Evolutionary conservation across 2,888 invertebrate species (phyloP), one percentile per base, ranked within the genome.

Genomic region (Lysandra coridon): DNA sequence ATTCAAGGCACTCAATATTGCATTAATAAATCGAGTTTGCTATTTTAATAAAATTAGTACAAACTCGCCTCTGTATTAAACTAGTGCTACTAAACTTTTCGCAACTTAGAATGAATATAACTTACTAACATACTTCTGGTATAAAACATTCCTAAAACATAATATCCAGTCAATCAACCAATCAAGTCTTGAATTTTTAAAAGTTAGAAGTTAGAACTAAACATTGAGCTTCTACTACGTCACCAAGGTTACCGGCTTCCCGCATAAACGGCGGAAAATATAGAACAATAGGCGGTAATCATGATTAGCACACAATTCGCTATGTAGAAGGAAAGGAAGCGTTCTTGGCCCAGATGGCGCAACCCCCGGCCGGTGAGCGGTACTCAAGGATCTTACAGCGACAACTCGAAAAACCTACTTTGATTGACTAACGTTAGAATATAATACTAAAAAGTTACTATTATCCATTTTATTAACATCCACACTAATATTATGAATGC

Each of bases 341-440:
- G 90, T 89, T 85, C 92, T 92, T 92, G 92, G 91, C 92, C 92
- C 84, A 86, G 87, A 85, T 91, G 78, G 57, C 73, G 79, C 79
- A 79, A 79, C 85, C 85, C 84, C 83, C 57, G 17, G 57, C 81
- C 84, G 87, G 90, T 89, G 91, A 90, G 85, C 83, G 91, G 89
- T 69, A 49, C 78, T 69, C 84, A 83, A 84, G 82, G 83, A 82
- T 83, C 53, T 5, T 49, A 10, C 49, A 37, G 53, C 76, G 53
- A 76, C 44, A 69, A 75, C 53, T 53, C 57, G 33, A 76, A 76
- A 76, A 76, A 53, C 53, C 33, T 62, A 62, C 62, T 69, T 69
- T 69, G 69, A 69, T 69, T 69, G 69, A 69, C 69, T 69, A 69
- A 69, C 4, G 69, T 17, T 69, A 69, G 33, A 12, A 69, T 49